phyloP scores from a whole-genome alignment of 2,797 vertebrate genomes.

The Enteromius argenteus region DNA sequence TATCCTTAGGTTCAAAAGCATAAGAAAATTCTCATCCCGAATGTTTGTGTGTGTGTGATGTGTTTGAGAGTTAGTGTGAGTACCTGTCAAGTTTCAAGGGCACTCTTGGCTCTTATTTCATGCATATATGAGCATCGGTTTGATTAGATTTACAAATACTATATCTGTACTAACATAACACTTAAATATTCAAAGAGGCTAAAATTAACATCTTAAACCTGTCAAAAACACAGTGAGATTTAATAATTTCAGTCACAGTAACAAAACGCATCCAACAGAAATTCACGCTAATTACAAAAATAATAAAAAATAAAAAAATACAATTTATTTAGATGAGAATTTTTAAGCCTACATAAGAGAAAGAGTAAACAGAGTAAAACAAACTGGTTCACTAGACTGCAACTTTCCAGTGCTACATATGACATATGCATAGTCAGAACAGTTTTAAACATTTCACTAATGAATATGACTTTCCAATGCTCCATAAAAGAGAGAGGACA shows the following conservation, averaged over 20 bases:
- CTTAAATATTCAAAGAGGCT: not conserved
- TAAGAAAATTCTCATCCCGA: not conserved
- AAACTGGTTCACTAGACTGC: not conserved
- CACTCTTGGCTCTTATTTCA: not conserved
- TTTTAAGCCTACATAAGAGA: not conserved
- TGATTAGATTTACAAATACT: not conserved
- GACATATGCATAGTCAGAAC: not conserved
- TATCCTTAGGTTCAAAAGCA: conserved; percentile 13
- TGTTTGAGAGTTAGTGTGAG: not conserved
- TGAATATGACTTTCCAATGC: not conserved
- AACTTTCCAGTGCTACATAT: not conserved
- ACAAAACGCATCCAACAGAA: not conserved
- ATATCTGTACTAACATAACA: too few relatives aligned
- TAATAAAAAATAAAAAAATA: too few relatives aligned
- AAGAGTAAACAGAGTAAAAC: not conserved
- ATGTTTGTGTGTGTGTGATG: conserved; percentile 3
- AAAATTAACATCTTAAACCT: not conserved
- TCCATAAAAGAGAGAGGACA: not conserved
- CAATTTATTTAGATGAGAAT: not conserved
- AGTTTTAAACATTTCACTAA: not conserved
- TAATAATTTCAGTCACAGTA: not conserved
- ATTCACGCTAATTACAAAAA: too few relatives aligned
- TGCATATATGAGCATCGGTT: not conserved
- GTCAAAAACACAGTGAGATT: not conserved
- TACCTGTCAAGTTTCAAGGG: not conserved